Conservation (phyloP, 2,888 invertebrate species). For the Stenchaetothrips biformis region DNA sequence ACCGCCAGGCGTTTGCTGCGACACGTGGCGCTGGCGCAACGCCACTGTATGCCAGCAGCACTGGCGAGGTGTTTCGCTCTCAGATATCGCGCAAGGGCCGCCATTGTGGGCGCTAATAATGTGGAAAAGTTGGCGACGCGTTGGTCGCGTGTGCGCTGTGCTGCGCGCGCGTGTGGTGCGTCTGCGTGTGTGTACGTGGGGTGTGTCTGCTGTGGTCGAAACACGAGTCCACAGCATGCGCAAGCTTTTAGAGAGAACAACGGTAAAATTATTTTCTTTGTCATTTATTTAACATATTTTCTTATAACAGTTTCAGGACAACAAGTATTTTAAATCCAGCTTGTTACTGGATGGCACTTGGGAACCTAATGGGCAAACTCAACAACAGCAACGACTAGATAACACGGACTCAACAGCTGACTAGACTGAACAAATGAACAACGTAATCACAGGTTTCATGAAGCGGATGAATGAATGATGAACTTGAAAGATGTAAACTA, state of each 20-base stretch:
- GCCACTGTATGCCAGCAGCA: not conserved
- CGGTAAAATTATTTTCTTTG: not conserved
- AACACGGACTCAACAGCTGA: constrained; percentile 1
- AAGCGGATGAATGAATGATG: too few species aligned
- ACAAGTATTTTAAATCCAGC: constrained; percentile 21
- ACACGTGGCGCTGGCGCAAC: not conserved
- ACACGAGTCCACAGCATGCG: not conserved
- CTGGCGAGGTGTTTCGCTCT: not conserved
- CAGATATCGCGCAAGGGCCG: not conserved
- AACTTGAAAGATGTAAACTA: too few species aligned
- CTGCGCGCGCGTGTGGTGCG: not conserved
- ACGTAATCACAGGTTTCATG: not conserved
- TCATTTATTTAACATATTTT: not conserved
- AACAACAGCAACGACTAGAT: constrained; percentile 12
- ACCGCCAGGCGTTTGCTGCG: not conserved
- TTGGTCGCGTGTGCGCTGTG: not conserved
- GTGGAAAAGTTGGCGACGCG: not conserved
- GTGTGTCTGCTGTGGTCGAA: not conserved
- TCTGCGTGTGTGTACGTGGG: not conserved
- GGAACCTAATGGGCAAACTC: not conserved
- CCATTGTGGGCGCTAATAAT: not conserved
- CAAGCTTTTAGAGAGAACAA: too few species aligned
- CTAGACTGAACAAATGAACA: not conserved
- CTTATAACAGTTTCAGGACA: not conserved
- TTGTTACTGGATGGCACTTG: constrained; percentile 15